A percentile compares a stretch with the other conserved stretches of the same genome.
Conservation (phyloP, 2,888 invertebrate species). For the Yponomeuta malinellus region DNA sequence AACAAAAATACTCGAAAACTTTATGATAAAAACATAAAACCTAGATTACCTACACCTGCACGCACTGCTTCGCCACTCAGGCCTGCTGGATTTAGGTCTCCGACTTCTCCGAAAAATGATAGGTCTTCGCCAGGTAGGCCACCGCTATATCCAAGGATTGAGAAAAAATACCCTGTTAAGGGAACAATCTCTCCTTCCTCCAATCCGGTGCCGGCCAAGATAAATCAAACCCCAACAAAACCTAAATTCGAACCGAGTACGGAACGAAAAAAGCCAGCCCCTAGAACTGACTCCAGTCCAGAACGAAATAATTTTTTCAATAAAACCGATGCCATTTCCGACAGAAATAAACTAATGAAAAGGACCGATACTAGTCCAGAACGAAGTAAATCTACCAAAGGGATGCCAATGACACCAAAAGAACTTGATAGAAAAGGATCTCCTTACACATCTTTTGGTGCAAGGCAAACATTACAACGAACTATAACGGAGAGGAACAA, state of each 20-base stretch:
- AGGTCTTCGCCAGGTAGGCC: too few species aligned
- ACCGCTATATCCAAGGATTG: not conserved
- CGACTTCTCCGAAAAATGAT: too few species aligned
- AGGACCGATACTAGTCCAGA: not conserved
- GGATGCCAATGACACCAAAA: not conserved
- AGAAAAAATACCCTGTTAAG: not conserved
- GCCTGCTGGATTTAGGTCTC: too few species aligned
- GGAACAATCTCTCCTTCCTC: not conserved
- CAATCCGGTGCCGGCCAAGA: not conserved
- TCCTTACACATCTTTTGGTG: not conserved
- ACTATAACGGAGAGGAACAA: not conserved
- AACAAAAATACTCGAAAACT: too few species aligned
- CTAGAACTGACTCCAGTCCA: not conserved
- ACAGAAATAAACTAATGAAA: not conserved
- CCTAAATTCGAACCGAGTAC: not conserved
- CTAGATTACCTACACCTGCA: conserved; percentile 29
- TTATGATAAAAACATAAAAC: conserved; percentile 27
- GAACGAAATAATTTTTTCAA: not conserved
- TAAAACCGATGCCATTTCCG: not conserved
- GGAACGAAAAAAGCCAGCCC: not conserved
- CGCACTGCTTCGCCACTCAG: not conserved
- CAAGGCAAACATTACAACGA: not conserved
- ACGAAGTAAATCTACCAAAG: not conserved
- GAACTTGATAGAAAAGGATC: not conserved
- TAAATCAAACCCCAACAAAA: not conserved